Evolutionary conservation across 2,888 invertebrate genomes (phyloP), one percentile per base, ranked within the genome.

Genomic region (Anorthoa munda): DNA sequence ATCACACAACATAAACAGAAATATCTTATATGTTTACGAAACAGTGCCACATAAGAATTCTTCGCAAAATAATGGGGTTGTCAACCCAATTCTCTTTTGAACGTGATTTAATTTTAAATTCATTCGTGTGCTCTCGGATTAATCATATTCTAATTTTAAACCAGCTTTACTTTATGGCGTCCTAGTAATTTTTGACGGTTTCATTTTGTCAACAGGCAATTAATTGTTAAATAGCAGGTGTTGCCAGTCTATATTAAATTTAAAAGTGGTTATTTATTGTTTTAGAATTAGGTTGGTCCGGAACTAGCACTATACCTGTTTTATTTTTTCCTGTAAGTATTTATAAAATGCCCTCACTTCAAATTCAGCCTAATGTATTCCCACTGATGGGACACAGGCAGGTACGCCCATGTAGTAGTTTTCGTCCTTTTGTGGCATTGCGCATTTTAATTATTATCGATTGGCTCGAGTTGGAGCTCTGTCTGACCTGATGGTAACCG

Each of bases 201-300:
- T 71, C 72, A 81, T 84, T 59, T 65, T 70, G 63, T 80, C 68
- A 80, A 76, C 76, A 66, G 72, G 64, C 76, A 66, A 84, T 82
- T 69, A 61, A 58, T 70, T 64, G 18, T 66, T 48, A 2, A 69
- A 68, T 50, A 84, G 68, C 84, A 82, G 84, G 81, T 82, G 81
- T 67, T 69, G 56, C 60, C 51, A 84, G 58, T 56, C n/a, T 66
- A 51, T 21, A 39, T 55, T 61, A 4, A 64, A 21, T 79, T 50
- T 63, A 12, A 75, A 68, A 46, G 26, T 56, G 12, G 23, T 65
- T 66, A 59, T 71, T 56, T 65, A 60, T 53, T 64, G 7, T 58
- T 48, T 31, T 18, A 48, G 56, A 74, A 79, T 65, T 60, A 58
- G 69, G 51, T 78, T 78, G 59, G 46, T 46, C 9, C 45, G 26